A percentile compares a stretch with the other conserved stretches of the same genome.
Evolutionary conservation across 2,797 vertebrate genomes (phyloP).

Genomic region (Salarias fasciatus): DNA sequence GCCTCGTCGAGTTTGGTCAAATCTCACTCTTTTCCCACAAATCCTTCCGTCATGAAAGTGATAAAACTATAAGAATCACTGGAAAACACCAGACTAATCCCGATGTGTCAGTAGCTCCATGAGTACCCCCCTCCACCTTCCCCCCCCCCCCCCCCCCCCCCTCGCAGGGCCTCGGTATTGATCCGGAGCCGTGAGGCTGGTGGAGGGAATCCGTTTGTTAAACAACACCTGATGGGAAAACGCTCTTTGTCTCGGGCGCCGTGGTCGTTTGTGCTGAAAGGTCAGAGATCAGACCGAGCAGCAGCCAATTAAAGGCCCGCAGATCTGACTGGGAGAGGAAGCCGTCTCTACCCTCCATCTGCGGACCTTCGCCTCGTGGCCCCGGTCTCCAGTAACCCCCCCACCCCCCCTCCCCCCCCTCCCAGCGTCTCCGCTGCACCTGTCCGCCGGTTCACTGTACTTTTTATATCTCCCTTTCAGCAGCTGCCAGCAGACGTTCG

Average conservation of each 20-base stretch:
- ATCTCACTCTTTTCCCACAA: slow-evolving; percentile 28
- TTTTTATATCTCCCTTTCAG: background rate
- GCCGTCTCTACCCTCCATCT: slow-evolving; percentile 67
- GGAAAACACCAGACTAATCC: slow-evolving; percentile 43
- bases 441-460: background rate
- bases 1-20: slow-evolving; percentile 30
- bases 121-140: background rate
- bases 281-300: slow-evolving; percentile 62
- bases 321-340: slow-evolving; percentile 53
- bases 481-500: background rate
- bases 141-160: background rate
- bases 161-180: slow-evolving; percentile 30
- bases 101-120: slow-evolving; percentile 34
- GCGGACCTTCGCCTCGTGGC: slow-evolving; percentile 57
- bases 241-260: slow-evolving; percentile 54
- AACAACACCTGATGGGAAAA: slow-evolving; percentile 56
- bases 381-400: slow-evolving; percentile 30
- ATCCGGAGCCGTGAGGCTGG: slow-evolving; percentile 42
- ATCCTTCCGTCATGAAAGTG: slow-evolving; percentile 27
- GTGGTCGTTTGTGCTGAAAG: slow-evolving; percentile 58
- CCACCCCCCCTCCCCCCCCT: slow-evolving; percentile 18
- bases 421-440: slow-evolving; percentile 15
- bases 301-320: slow-evolving; percentile 73
- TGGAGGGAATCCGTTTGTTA: slow-evolving; percentile 26
- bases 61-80: slow-evolving; percentile 40